Evolutionary conservation across 2,888 invertebrate species (phyloP).

Genomic region (Timema podura): DNA sequence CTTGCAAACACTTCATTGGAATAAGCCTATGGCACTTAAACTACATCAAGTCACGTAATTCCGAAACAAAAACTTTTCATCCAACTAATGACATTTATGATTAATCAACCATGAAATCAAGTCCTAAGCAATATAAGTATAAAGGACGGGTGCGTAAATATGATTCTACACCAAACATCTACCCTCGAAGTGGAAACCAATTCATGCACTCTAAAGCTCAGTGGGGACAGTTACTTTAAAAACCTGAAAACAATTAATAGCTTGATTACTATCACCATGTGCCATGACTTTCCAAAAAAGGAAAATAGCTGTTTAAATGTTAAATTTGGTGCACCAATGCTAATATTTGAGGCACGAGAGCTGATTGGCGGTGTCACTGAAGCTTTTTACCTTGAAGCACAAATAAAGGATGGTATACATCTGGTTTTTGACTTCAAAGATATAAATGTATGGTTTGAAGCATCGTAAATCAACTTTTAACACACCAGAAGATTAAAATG

Average conservation of each 20-base stretch:
- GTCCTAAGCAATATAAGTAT: background rate
- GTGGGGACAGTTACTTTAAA: no score
- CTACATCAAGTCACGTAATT: background rate
- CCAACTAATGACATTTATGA: background rate
- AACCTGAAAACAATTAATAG: no score
- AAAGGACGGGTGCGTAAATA: no score
- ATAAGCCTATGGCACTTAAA: background rate
- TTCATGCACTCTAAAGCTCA: no score
- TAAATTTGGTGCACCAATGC: background rate
- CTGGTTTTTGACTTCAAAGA: constrained; percentile 5
- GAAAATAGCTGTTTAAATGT: no score
- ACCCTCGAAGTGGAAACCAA: no score
- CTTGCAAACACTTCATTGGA: background rate
- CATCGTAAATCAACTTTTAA: background rate
- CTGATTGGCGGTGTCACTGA: background rate
- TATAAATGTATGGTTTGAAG: background rate
- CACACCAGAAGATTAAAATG: background rate
- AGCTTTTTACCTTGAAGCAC: background rate
- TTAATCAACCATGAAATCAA: background rate
- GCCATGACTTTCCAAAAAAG: no score
- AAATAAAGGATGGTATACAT: background rate
- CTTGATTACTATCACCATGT: no score
- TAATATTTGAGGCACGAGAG: background rate
- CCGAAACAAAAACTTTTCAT: background rate
- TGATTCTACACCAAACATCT: no score